phyloP scores from a whole-genome alignment of 2,888 invertebrate species.

The Sthenelais limicola region DNA sequence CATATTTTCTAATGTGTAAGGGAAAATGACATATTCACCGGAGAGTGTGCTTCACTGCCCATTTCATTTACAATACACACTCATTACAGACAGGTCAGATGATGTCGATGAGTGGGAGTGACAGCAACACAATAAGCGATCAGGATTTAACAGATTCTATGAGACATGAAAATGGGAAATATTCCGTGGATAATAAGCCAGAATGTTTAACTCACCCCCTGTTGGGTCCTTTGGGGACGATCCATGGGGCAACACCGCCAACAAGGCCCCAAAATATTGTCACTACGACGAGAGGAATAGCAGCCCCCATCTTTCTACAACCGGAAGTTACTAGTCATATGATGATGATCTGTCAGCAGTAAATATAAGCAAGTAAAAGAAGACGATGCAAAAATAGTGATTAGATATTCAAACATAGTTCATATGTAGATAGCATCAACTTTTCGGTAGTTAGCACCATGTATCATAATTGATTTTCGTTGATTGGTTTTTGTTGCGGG shows the following conservation, averaged over 20 bases:
- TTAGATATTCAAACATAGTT: too few species aligned
- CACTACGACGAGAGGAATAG: slow-evolving; percentile 40
- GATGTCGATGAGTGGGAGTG: neutral
- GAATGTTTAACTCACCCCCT: slow-evolving; percentile 41
- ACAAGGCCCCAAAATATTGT: slow-evolving; percentile 48
- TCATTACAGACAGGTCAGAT: neutral
- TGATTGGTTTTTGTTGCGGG: too few species aligned
- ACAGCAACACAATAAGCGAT: neutral
- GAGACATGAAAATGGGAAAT: neutral
- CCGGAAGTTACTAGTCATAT: slow-evolving; percentile 21
- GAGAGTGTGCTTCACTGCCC: neutral
- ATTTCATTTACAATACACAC: neutral
- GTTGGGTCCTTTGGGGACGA: slow-evolving; percentile 48
- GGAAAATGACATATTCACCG: neutral
- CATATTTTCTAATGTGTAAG: too few species aligned
- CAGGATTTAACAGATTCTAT: neutral
- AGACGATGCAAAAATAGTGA: too few species aligned
- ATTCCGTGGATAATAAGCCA: neutral
- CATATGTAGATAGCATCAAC: too few species aligned
- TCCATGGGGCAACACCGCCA: slow-evolving; percentile 47
- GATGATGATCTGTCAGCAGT: slow-evolving; percentile 9
- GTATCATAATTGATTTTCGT: too few species aligned
- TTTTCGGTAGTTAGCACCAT: too few species aligned
- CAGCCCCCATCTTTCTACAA: slow-evolving; percentile 13
- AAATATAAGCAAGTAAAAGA: too few species aligned